Percentiles rank a stretch among this genome's conserved stretches.
phyloP scores from a whole-genome alignment of 2,888 invertebrate genomes.

The Aphrophora alni region DNA sequence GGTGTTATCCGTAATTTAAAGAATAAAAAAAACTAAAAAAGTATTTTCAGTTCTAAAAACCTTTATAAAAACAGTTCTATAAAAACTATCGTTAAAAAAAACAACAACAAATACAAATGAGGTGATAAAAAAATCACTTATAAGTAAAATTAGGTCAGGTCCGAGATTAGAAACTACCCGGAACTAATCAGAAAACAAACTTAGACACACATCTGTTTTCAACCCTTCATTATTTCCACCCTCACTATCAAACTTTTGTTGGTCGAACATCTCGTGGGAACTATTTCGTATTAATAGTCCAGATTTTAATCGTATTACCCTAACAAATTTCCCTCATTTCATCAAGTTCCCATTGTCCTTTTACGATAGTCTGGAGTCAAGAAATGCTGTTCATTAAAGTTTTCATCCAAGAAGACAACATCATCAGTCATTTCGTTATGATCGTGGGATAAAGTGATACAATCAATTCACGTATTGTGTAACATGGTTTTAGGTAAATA shows the following conservation, averaged over 20 bases:
- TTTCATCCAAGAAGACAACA: not conserved
- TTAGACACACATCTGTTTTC: not conserved
- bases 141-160: not conserved
- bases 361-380: not conserved
- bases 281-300: not conserved
- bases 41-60: not conserved
- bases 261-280: not conserved
- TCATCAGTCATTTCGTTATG: not conserved
- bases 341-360: not conserved
- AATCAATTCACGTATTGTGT: too few relatives aligned
- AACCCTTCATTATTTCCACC: slow-evolving; percentile 2
- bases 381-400: not conserved
- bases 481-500: too few relatives aligned
- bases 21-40: not conserved
- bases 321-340: not conserved
- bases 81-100: not conserved
- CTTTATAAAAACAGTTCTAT: not conserved
- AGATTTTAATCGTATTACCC: not conserved
- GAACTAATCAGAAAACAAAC: slow-evolving; percentile 6
- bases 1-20: not conserved
- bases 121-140: not conserved
- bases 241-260: not conserved
- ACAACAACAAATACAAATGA: not conserved
- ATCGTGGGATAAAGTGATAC: not conserved
- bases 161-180: not conserved